Percentiles rank a stretch among this genome's conserved stretches.
Conservation (phyloP, 2,797 vertebrate species). For the Malacoctenus gilli region DNA sequence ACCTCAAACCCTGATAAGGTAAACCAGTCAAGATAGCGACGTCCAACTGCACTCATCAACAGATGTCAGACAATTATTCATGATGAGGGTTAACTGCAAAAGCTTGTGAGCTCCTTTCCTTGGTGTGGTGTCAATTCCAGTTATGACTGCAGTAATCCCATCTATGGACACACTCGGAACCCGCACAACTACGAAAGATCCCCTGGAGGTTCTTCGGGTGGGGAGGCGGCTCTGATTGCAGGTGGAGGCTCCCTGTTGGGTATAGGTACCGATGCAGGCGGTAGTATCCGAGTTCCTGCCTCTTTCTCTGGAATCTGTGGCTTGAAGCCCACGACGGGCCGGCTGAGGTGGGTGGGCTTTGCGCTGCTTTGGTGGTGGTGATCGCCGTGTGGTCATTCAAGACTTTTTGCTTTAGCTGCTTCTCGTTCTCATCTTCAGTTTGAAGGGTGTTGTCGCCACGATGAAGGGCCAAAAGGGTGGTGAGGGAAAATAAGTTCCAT, state of each 20-base stretch:
- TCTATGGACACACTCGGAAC: constrained; percentile 88
- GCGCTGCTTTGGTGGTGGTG: background rate
- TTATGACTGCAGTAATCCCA: constrained; percentile 90
- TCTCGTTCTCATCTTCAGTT: constrained; percentile 67
- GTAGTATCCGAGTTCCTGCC: constrained; percentile 83
- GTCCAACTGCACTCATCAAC: too few relatives aligned
- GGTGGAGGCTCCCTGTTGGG: constrained; percentile 85
- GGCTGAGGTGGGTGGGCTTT: constrained; percentile 79
- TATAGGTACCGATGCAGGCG: constrained; percentile 78
- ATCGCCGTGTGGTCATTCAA: too few relatives aligned
- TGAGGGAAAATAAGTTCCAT: constrained; percentile 44
- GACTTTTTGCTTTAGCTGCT: background rate
- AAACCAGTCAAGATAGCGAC: constrained; percentile 39
- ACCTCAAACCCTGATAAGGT: constrained; percentile 89
- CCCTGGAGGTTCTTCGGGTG: constrained; percentile 87
- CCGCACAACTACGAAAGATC: constrained; percentile 85
- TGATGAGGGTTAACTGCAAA: too few relatives aligned
- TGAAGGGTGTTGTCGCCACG: constrained; percentile 71
- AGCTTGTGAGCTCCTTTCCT: accelerated
- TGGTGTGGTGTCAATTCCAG: constrained; percentile 64
- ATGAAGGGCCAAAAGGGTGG: constrained; percentile 84
- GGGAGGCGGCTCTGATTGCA: constrained; percentile 83
- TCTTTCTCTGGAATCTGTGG: constrained; percentile 85
- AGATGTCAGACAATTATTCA: too few relatives aligned
- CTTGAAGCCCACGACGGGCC: constrained; percentile 80